Conservation (phyloP, 1,140 invertebrate species). For the Gonioctena quinquepunctata region DNA sequence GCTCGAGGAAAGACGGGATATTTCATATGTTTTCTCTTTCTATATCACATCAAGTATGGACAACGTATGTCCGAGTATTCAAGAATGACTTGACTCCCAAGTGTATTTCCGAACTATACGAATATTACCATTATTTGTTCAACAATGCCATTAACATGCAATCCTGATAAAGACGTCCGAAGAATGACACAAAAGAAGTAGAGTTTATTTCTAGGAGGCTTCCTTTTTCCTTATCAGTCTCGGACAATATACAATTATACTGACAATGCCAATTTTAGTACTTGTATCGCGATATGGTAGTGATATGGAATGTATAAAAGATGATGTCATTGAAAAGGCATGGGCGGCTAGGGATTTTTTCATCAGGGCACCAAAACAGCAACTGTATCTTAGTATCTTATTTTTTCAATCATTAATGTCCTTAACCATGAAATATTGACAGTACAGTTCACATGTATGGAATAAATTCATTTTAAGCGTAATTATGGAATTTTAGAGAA, state of each 20-base stretch:
- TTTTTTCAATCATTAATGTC: too few species aligned
- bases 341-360: neutral
- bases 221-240: neutral
- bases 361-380: too few species aligned
- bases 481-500: too few species aligned
- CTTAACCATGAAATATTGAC: too few species aligned
- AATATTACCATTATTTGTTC: neutral
- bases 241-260: neutral
- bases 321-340: neutral
- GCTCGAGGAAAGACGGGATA: too few species aligned
- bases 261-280: neutral
- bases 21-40: neutral
- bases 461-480: too few species aligned
- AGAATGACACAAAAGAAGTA: neutral
- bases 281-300: neutral
- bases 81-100: neutral
- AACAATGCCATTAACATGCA: neutral
- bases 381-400: too few species aligned
- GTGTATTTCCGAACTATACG: too few species aligned
- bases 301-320: neutral
- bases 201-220: neutral
- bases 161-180: neutral
- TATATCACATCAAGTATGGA: neutral
- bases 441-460: too few species aligned
- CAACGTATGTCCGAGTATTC: neutral